Percentiles rank a stretch among this genome's conserved stretches.
Conservation (phyloP, 2,797 vertebrate genomes). For the Gorsachius magnificus region DNA sequence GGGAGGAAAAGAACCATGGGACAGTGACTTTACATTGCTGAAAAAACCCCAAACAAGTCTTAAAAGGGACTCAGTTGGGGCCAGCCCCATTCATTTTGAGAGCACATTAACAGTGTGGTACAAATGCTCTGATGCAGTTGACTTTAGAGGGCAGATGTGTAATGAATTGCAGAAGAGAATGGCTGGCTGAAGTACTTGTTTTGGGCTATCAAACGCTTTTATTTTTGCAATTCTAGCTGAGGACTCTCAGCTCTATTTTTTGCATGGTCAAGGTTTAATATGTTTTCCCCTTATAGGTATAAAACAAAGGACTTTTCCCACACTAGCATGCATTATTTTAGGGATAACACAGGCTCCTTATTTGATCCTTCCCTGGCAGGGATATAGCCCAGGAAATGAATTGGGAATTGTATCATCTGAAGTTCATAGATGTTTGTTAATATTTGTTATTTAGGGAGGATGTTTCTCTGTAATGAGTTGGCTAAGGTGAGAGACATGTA, state of each 20-base stretch:
- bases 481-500: conserved; percentile 52
- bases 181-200: conserved; percentile 8
- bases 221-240: conserved; percentile 15
- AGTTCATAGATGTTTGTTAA: conserved; percentile 65
- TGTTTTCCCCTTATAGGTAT: background rate
- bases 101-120: background rate
- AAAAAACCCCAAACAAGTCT: background rate
- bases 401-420: conserved; percentile 57
- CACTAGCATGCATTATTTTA: conserved; percentile 13
- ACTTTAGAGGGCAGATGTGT: conserved; percentile 5
- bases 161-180: conserved; percentile 13
- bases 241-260: background rate
- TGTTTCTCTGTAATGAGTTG: conserved; percentile 64
- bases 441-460: conserved; percentile 65
- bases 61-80: background rate
- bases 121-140: background rate
- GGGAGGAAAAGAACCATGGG: background rate
- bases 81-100: background rate
- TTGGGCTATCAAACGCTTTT: background rate
- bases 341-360: conserved; percentile 31
- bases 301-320: conserved; percentile 40
- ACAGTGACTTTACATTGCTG: background rate
- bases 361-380: conserved; percentile 48
- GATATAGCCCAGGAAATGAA: conserved; percentile 51
- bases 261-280: background rate